Evolutionary conservation across 1,140 invertebrate genomes (phyloP), one percentile per base, ranked within the genome.

Genomic region (Gryllus bimaculatus): DNA sequence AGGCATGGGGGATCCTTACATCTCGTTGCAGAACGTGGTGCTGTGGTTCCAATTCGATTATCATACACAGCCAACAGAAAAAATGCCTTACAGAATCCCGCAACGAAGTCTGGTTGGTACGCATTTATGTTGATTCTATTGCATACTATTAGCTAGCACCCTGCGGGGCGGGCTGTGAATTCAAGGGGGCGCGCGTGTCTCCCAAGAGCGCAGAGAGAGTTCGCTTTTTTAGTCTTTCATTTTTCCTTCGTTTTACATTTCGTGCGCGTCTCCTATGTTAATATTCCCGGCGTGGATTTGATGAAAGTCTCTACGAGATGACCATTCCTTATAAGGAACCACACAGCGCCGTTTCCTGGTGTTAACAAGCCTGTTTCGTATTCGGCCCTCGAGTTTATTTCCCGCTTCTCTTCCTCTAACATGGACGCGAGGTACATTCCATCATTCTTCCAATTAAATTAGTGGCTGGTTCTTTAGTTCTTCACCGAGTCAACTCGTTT

Each of bases 121-220:
- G 54, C 54, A 66, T 66, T 66, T 66, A 66, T 66, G 54, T 66
- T 66, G 54, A 66, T 66, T 66, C 54, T 66, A 66, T 66, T 66
- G 54, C 54, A 66, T 66, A 66, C 54, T 66, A 13, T 66, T 66
- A 66, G 10, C 54, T 66, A 66, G 54, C 10, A 66, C 54, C 54
- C 54, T 66, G 54, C 2, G 54, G 54, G 54, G 18, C 10, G 54
- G 18, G 18, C 18, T 3, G 54, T 66, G 18, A 66, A 66, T 66
- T 10, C 18, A 66, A 66, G 54, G 54, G 54, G 54, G 54, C 54
- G 54, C 10, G 54, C 10, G 54, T 66, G 54, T 66, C 54, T 66
- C 54, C 54, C 54, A 66, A 18, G 54, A 66, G 54, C 18, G 18
- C 54, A 66, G 18, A 66, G 54, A 66, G 18, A 13, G 10, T 66